These are phyloP conservation scores for Bellardia bayeri DNA, from an alignment of 2,888 invertebrate genomes.

Conservation along the genomic window DNA sequence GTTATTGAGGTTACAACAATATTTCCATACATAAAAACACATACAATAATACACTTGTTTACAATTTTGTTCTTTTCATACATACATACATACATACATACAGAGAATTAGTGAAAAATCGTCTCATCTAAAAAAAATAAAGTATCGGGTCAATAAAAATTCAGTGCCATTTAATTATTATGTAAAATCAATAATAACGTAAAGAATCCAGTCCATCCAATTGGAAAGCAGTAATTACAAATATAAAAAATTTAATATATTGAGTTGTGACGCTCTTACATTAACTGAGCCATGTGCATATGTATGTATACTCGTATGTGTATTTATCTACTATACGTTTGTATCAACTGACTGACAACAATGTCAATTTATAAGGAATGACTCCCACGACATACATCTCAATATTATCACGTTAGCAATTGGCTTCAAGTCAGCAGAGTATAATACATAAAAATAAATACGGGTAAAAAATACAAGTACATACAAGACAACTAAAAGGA, in stretches of 20 bases:
- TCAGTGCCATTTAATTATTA: too few relatives aligned
- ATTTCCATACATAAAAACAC: slow-evolving; percentile 44
- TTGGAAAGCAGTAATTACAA: too few relatives aligned
- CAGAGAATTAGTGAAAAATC: background rate
- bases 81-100: background rate
- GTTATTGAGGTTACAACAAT: slow-evolving; percentile 61
- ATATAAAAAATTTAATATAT: too few relatives aligned
- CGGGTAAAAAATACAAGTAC: background rate
- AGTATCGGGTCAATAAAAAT: too few relatives aligned
- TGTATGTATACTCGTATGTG: too few relatives aligned
- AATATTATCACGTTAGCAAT: slow-evolving; percentile 40
- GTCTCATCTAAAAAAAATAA: too few relatives aligned
- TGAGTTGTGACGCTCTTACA: too few relatives aligned
- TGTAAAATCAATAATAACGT: too few relatives aligned
- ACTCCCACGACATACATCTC: slow-evolving; percentile 66
- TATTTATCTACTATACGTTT: background rate
- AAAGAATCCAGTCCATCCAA: too few relatives aligned
- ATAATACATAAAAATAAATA: background rate
- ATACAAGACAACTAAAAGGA: background rate
- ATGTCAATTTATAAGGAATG: slow-evolving; percentile 63
- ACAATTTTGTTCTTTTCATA: slow-evolving; percentile 52
- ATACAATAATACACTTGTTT: slow-evolving; percentile 54
- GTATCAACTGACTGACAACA: slow-evolving; percentile 43
- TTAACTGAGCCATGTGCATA: too few relatives aligned
- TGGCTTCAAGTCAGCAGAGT: slow-evolving; percentile 35